Evolutionary conservation across 2,797 vertebrate species (phyloP).

Genomic region (Bovichtus variegatus): DNA sequence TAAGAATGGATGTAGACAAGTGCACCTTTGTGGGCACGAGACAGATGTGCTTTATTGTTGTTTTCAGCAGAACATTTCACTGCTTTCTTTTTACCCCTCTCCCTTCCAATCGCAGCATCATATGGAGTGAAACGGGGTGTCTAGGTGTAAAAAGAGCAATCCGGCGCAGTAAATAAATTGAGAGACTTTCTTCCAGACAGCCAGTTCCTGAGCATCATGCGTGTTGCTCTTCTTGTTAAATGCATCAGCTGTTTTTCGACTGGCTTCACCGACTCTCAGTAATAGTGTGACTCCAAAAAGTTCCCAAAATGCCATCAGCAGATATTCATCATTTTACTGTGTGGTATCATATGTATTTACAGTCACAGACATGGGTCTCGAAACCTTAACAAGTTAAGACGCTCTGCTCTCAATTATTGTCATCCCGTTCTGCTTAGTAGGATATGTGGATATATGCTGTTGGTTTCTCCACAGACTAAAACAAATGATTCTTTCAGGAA

Average conservation of each 20-base stretch:
- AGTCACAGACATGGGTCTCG: slow-evolving; percentile 48
- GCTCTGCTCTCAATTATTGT: slow-evolving; percentile 29
- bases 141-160: slow-evolving; percentile 53
- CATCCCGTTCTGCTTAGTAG: slow-evolving; percentile 11
- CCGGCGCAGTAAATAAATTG: slow-evolving; percentile 36
- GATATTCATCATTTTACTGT: slow-evolving; percentile 56
- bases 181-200: slow-evolving; percentile 59
- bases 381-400: slow-evolving; percentile 32
- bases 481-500: slow-evolving; percentile 41
- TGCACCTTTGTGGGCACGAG: slow-evolving; percentile 55
- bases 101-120: slow-evolving; percentile 17
- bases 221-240: slow-evolving; percentile 54
- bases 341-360: slow-evolving; percentile 46
- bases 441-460: not conserved
- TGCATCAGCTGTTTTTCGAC: slow-evolving; percentile 65
- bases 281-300: slow-evolving; percentile 24
- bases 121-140: slow-evolving; percentile 16
- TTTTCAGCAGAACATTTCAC: slow-evolving; percentile 37
- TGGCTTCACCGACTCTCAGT: slow-evolving; percentile 54
- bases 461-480: slow-evolving; percentile 34
- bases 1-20: slow-evolving; percentile 63
- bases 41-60: slow-evolving; percentile 53
- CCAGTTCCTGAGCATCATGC: slow-evolving; percentile 56
- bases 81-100: not conserved
- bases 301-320: slow-evolving; percentile 46